Percentiles rank a stretch among this genome's conserved stretches.
These are phyloP conservation scores for Scolanthus callimorphus DNA, from an alignment of 92 coral and sea anemone species.

Conservation along the genomic window DNA sequence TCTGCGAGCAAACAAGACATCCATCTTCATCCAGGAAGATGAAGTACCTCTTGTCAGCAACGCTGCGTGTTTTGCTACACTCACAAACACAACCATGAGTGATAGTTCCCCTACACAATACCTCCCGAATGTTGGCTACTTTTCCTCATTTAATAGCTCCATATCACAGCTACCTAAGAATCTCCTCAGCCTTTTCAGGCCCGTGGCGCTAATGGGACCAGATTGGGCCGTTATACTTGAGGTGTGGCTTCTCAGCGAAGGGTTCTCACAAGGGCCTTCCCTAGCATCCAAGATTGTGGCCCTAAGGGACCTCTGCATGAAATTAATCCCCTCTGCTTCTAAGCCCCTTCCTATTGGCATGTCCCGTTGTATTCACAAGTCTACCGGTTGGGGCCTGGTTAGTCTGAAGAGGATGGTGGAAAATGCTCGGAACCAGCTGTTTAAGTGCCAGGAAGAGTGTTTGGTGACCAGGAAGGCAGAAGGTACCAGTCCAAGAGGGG, in stretches of 20 bases:
- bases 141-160: slow-evolving; percentile 71
- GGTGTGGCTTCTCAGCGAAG: slow-evolving; percentile 86
- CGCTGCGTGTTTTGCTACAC: slow-evolving; percentile 92
- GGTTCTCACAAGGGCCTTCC: slow-evolving; percentile 77
- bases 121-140: slow-evolving; percentile 61
- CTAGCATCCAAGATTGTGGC: slow-evolving; percentile 81
- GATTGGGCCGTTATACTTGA: slow-evolving; percentile 76
- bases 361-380: slow-evolving; percentile 69
- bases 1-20: slow-evolving; percentile 67
- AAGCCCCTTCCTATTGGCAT: slow-evolving; percentile 43
- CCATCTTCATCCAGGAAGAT: slow-evolving; percentile 79
- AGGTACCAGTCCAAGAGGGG: background rate
- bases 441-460: slow-evolving; percentile 30
- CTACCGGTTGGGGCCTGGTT: slow-evolving; percentile 84
- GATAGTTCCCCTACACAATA: slow-evolving; percentile 13
- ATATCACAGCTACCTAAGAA: slow-evolving; percentile 71
- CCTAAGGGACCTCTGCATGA: slow-evolving; percentile 55
- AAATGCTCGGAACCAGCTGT: slow-evolving; percentile 77
- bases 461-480: slow-evolving; percentile 7
- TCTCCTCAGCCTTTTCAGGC: slow-evolving; percentile 67
- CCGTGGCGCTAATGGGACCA: slow-evolving; percentile 86
- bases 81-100: slow-evolving; percentile 21
- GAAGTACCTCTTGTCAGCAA: slow-evolving; percentile 64
- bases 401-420: slow-evolving; percentile 73
- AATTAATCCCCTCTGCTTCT: slow-evolving; percentile 50